phyloP scores from a whole-genome alignment of 2,113 vertebrate genomes.

The Egretta garzetta region DNA sequence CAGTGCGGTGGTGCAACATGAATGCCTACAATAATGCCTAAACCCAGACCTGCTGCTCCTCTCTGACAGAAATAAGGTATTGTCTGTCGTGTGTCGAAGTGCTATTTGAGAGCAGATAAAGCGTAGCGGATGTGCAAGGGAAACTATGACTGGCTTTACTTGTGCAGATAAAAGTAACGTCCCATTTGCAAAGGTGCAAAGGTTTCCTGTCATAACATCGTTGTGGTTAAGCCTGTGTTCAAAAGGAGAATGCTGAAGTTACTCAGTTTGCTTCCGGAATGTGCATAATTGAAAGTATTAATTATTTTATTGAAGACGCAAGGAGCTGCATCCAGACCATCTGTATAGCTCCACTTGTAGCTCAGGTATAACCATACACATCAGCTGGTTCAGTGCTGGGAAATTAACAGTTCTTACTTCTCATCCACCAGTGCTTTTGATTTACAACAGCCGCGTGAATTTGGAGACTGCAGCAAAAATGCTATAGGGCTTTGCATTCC shows the following conservation, averaged over 20 bases:
- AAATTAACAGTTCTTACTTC: neutral
- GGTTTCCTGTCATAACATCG: neutral
- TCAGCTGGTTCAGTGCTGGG: neutral
- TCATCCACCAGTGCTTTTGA: neutral
- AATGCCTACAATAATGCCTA: too few species aligned
- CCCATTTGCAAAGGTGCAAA: neutral
- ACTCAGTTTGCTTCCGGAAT: neutral
- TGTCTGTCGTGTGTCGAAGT: rapidly evolving
- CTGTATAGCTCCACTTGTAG: neutral
- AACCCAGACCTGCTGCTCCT: neutral
- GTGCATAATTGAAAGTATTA: neutral
- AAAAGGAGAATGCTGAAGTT: neutral
- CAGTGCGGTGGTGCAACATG: rapidly evolving
- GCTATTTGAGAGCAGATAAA: neutral
- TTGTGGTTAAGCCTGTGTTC: neutral
- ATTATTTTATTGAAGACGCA: neutral
- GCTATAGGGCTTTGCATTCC: neutral
- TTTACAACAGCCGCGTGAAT: neutral
- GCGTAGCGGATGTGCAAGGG: neutral
- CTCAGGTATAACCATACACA: neutral
- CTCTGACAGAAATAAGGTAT: rapidly evolving
- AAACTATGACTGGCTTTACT: neutral
- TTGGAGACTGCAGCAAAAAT: neutral
- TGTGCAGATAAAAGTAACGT: neutral
- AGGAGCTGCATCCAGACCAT: neutral